Percentiles rank a stretch among this genome's conserved stretches.
phyloP scores from a whole-genome alignment of 2,797 vertebrate genomes.

The Podarcis siculus region DNA sequence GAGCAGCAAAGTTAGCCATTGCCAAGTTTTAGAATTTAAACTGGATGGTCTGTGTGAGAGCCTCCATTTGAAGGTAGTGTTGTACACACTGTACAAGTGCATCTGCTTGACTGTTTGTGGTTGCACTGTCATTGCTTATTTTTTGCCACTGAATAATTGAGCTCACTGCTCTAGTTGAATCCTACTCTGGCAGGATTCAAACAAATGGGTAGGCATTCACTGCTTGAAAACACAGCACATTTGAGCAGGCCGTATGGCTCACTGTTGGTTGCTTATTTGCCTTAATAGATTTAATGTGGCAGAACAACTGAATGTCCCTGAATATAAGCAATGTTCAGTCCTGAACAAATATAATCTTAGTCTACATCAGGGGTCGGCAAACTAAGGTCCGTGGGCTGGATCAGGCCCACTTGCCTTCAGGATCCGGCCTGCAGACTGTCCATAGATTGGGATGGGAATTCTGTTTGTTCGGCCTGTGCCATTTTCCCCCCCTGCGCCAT shows the following conservation, averaged over 20 bases:
- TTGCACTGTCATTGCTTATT: neutral
- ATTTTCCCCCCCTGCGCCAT: too few species aligned
- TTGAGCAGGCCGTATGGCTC: neutral
- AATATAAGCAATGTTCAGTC: neutral
- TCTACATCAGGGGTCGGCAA: too few species aligned
- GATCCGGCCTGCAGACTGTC: too few species aligned
- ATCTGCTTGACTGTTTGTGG: constrained; percentile 2
- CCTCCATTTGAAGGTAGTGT: neutral
- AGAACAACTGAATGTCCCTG: neutral
- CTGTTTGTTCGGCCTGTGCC: too few species aligned
- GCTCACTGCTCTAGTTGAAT: constrained; percentile 10
- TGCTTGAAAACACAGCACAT: neutral
- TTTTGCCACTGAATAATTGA: constrained; percentile 6
- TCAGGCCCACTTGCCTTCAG: too few species aligned
- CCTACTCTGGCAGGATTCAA: neutral
- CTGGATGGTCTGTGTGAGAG: constrained; percentile 15
- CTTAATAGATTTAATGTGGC: neutral
- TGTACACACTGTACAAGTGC: neutral
- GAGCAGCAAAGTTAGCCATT: neutral
- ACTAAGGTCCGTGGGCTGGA: too few species aligned
- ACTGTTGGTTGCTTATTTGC: neutral
- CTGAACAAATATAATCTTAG: neutral
- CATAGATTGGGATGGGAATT: too few species aligned
- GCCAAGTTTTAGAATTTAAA: constrained; percentile 13
- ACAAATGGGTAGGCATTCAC: neutral